These are phyloP conservation scores for Boleophthalmus pectinirostris DNA, from an alignment of 2,113 vertebrate species.

Conservation along the genomic window DNA sequence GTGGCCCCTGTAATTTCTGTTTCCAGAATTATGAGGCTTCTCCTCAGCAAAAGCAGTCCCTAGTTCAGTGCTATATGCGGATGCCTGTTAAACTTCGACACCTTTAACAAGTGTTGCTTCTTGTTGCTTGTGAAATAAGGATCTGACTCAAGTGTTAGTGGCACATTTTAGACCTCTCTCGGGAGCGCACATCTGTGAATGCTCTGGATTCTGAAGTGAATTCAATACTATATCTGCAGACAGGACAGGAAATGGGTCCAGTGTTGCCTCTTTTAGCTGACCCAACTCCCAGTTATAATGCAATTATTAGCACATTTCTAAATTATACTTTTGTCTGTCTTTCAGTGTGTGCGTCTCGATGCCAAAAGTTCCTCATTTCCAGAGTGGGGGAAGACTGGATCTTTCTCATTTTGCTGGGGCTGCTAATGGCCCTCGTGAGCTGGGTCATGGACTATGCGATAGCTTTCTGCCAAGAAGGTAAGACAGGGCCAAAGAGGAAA, in stretches of 20 bases:
- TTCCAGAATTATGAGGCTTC: neutral
- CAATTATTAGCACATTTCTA: neutral
- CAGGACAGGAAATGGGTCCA: slow-evolving; percentile 64
- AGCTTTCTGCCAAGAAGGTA: slow-evolving; percentile 96
- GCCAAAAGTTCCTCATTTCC: slow-evolving; percentile 92
- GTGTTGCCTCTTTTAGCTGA: slow-evolving; percentile 70
- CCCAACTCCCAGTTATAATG: slow-evolving; percentile 55
- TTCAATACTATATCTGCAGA: slow-evolving; percentile 60
- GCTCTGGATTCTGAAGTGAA: slow-evolving; percentile 57
- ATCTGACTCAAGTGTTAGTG: slow-evolving; percentile 66
- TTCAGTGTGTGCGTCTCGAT: slow-evolving; percentile 87
- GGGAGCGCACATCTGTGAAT: slow-evolving; percentile 58
- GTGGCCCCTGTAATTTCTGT: neutral
- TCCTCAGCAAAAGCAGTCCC: neutral
- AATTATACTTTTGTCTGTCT: neutral
- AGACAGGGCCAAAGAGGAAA: slow-evolving; percentile 35
- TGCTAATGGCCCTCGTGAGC: slow-evolving; percentile 97
- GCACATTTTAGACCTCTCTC: slow-evolving; percentile 53
- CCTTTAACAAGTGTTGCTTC: slow-evolving; percentile 12
- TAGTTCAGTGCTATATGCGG: neutral
- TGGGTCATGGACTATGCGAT: slow-evolving; percentile 99
- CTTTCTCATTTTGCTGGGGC: slow-evolving; percentile 95
- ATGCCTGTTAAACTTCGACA: neutral
- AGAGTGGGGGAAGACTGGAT: slow-evolving; percentile 98
- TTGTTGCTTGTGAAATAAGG: slow-evolving; percentile 39